A percentile compares a stretch with the other conserved stretches of the same genome.
These are phyloP conservation scores for Carcina quercana DNA, from an alignment of 2,888 invertebrate genomes.

Conservation along the genomic window DNA sequence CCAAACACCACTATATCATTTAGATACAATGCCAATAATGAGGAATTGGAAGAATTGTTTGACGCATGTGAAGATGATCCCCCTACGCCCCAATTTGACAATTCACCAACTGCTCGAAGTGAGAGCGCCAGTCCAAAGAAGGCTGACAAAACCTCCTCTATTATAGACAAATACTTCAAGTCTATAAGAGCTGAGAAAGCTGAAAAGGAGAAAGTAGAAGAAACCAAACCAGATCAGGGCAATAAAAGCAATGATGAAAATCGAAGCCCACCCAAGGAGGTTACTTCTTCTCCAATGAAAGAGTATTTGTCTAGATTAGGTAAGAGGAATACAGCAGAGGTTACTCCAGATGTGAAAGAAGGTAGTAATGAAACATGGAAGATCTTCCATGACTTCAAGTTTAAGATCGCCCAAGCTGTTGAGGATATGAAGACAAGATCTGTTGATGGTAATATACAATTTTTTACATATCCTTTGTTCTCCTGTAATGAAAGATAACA, in stretches of 20 bases:
- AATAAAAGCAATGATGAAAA: slow-evolving; percentile 38
- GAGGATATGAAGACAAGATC: slow-evolving; percentile 84
- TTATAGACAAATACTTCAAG: slow-evolving; percentile 69
- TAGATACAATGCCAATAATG: slow-evolving; percentile 85
- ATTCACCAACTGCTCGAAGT: slow-evolving; percentile 39
- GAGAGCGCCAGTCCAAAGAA: slow-evolving; percentile 62
- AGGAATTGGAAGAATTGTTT: slow-evolving; percentile 81
- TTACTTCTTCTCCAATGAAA: slow-evolving; percentile 69
- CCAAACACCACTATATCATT: slow-evolving; percentile 73
- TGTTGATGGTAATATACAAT: slow-evolving; percentile 64
- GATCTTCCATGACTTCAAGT: slow-evolving; percentile 81
- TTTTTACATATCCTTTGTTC: too few species aligned
- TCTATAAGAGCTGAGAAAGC: slow-evolving; percentile 40
- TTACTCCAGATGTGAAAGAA: slow-evolving; percentile 52
- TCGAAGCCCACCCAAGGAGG: slow-evolving; percentile 44
- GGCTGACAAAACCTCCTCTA: slow-evolving; percentile 57
- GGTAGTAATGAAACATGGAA: slow-evolving; percentile 79
- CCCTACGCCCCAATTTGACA: slow-evolving; percentile 61
- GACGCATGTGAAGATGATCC: slow-evolving; percentile 76
- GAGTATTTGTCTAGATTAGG: slow-evolving; percentile 74
- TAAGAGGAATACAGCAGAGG: slow-evolving; percentile 78
- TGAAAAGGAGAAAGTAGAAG: slow-evolving; percentile 1
- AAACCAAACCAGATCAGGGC: slow-evolving; percentile 26
- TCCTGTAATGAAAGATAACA: too few species aligned
- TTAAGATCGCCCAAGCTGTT: slow-evolving; percentile 84